phyloP scores from a whole-genome alignment of 2,888 invertebrate species.

The Apamea epomidion region DNA sequence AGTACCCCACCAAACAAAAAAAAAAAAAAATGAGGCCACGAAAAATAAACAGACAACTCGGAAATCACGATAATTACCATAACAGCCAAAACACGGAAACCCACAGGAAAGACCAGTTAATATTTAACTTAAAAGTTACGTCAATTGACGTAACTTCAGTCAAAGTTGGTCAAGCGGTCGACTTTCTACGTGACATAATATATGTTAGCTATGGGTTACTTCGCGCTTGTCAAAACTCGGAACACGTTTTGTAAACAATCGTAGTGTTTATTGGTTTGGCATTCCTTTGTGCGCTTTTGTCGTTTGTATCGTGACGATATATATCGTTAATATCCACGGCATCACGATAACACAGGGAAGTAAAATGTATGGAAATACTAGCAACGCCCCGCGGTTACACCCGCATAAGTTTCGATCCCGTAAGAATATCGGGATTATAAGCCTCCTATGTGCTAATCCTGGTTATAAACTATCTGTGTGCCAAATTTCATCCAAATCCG shows the following conservation, averaged over 20 bases:
- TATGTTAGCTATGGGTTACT: slow-evolving; percentile 47
- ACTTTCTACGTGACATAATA: slow-evolving; percentile 61
- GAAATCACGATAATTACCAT: slow-evolving; percentile 36
- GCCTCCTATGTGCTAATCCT: too few relatives aligned
- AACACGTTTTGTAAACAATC: slow-evolving; percentile 45
- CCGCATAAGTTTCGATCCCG: too few relatives aligned
- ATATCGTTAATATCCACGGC: too few relatives aligned
- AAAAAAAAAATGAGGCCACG: slow-evolving; percentile 32
- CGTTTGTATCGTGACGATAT: too few relatives aligned
- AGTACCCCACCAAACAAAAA: background rate
- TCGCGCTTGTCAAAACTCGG: slow-evolving; percentile 17
- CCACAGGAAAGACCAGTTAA: slow-evolving; percentile 34
- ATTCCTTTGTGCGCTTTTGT: background rate
- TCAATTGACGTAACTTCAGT: slow-evolving; percentile 42
- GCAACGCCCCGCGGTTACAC: too few relatives aligned
- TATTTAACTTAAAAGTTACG: slow-evolving; percentile 35
- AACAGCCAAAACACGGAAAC: slow-evolving; percentile 47
- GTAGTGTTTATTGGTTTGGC: background rate
- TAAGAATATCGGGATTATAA: too few relatives aligned
- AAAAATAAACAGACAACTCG: slow-evolving; percentile 13
- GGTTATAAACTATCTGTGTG: too few relatives aligned
- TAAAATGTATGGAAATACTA: too few relatives aligned
- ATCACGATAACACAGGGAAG: too few relatives aligned
- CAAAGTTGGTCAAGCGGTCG: slow-evolving; percentile 51
- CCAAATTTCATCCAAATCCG: too few relatives aligned